These are phyloP conservation scores for Halictus ligatus DNA, from an alignment of 2,888 invertebrate genomes.

Conservation along the genomic window DNA sequence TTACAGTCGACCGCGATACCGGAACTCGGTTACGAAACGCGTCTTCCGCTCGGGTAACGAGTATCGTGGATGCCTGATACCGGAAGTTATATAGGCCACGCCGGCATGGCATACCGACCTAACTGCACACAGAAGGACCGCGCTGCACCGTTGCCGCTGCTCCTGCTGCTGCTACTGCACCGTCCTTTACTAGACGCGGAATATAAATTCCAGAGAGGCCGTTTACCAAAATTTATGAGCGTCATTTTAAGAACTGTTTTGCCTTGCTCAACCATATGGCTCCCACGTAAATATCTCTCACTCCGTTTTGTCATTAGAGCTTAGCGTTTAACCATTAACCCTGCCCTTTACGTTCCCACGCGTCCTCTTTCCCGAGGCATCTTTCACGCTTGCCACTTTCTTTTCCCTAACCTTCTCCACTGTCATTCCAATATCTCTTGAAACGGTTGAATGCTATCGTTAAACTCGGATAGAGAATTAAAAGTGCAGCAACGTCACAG, in stretches of 20 bases:
- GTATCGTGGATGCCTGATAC: slow-evolving; percentile 51
- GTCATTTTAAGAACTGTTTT: slow-evolving; percentile 75
- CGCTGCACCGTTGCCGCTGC: slow-evolving; percentile 16
- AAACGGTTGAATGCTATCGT: neutral
- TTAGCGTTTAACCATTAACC: slow-evolving; percentile 62
- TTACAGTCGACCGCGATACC: slow-evolving; percentile 32
- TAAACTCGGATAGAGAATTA: neutral
- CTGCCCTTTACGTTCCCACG: slow-evolving; percentile 5
- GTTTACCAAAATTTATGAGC: slow-evolving; percentile 74
- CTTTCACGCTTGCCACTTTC: neutral
- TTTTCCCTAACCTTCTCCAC: neutral
- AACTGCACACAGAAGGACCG: slow-evolving; percentile 53
- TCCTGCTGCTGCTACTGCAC: neutral
- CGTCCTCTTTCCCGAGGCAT: neutral
- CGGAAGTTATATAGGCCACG: slow-evolving; percentile 53
- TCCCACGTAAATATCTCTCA: slow-evolving; percentile 68
- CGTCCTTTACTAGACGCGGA: slow-evolving; percentile 58
- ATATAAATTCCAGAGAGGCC: slow-evolving; percentile 72
- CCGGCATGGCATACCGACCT: slow-evolving; percentile 55
- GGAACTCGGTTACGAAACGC: slow-evolving; percentile 32
- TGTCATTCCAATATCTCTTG: neutral
- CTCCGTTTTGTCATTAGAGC: slow-evolving; percentile 62
- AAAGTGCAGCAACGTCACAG: neutral
- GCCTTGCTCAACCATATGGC: slow-evolving; percentile 72
- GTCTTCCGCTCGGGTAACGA: slow-evolving; percentile 52